These are phyloP conservation scores for Monodelphis domestica DNA, from an alignment of 2,797 vertebrate species.

Conservation along the genomic window DNA sequence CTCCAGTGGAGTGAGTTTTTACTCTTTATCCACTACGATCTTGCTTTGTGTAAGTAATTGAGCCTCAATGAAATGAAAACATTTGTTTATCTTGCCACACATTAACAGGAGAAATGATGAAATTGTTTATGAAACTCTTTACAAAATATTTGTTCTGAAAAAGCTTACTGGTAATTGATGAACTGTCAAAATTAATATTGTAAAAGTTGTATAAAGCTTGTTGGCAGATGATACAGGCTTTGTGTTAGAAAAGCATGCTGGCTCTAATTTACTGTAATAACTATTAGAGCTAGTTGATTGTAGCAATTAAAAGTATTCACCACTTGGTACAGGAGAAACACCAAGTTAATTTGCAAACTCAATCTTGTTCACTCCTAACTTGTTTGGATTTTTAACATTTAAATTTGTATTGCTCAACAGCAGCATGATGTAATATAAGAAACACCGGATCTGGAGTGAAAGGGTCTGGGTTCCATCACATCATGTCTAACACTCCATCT, in stretches of 20 bases:
- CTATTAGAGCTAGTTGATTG: not conserved
- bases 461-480: not conserved
- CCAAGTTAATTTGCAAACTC: not conserved
- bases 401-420: not conserved
- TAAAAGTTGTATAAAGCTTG: too few species aligned
- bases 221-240: not conserved
- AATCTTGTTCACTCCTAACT: not conserved
- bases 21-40: not conserved
- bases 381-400: not conserved
- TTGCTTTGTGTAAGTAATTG: not conserved
- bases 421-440: not conserved
- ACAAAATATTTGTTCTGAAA: not conserved
- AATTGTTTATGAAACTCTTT: not conserved
- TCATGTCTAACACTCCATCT: not conserved
- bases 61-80: not conserved
- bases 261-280: not conserved
- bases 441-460: not conserved
- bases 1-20: not conserved
- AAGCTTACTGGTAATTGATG: not conserved
- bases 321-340: not conserved
- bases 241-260: not conserved
- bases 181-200: slow-evolving; percentile 6
- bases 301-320: not conserved
- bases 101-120: not conserved
- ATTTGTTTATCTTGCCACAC: not conserved